These are phyloP conservation scores for Catostomus latipinnis DNA, from an alignment of 2,797 vertebrate species.

Conservation along the genomic window DNA sequence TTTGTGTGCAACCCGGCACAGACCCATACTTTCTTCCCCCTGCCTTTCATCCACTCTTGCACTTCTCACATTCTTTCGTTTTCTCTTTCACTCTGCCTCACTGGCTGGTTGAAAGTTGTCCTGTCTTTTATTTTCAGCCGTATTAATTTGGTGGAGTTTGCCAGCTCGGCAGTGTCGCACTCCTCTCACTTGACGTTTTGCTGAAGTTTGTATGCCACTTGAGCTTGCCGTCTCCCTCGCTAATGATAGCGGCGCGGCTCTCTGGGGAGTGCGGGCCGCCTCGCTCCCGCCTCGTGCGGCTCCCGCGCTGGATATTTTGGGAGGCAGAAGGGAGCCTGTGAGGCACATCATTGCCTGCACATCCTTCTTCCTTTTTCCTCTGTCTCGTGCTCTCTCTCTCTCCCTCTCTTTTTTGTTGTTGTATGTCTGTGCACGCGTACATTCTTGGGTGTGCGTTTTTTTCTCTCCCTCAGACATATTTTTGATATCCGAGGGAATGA, in stretches of 20 bases:
- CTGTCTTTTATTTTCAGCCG: conserved; percentile 87
- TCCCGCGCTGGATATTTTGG: conserved; percentile 84
- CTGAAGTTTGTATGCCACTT: conserved; percentile 88
- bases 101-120: conserved; percentile 86
- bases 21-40: conserved; percentile 56
- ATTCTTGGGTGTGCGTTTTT: conserved; percentile 57
- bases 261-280: conserved; percentile 81
- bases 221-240: conserved; percentile 81
- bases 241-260: conserved; percentile 86
- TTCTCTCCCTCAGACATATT: conserved; percentile 62
- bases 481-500: conserved; percentile 73
- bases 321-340: conserved; percentile 80
- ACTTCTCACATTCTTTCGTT: conserved; percentile 58
- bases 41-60: conserved; percentile 54
- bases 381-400: conserved; percentile 53
- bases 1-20: conserved; percentile 59
- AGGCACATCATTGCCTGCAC: conserved; percentile 81
- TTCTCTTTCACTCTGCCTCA: conserved; percentile 68
- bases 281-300: conserved; percentile 75
- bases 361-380: conserved; percentile 70
- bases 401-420: conserved; percentile 75
- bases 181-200: conserved; percentile 85
- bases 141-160: conserved; percentile 83
- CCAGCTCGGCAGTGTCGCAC: conserved; percentile 63
- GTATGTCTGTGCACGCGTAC: conserved; percentile 80